Evolutionary conservation across 2,113 vertebrate genomes (phyloP).

Genomic region (Sylvia atricapilla): DNA sequence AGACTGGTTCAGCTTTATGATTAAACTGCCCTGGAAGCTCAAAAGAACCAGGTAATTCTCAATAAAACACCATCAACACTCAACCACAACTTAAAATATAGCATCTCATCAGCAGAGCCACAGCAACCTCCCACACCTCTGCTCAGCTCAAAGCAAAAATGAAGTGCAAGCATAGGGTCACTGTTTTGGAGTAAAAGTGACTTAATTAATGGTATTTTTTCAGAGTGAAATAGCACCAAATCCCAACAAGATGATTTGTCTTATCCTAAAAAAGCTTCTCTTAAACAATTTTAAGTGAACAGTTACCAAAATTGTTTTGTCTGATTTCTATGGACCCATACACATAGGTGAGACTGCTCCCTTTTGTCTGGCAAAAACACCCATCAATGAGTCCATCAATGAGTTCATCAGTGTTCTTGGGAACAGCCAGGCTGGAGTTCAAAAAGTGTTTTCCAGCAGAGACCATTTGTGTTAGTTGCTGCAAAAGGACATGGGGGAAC

Average conservation of each 20-base stretch:
- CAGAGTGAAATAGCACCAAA: neutral
- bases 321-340: neutral
- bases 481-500: neutral
- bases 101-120: neutral
- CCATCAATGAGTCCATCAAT: neutral
- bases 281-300: neutral
- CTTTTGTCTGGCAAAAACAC: neutral
- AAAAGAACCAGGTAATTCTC: neutral
- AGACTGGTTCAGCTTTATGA: neutral
- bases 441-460: neutral
- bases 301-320: neutral
- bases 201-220: neutral
- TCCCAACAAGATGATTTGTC: neutral
- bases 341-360: neutral
- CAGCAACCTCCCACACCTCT: neutral
- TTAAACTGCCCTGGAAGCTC: neutral
- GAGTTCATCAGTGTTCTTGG: too few species aligned
- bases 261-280: too few species aligned
- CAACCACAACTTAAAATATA: neutral
- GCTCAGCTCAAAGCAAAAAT: neutral
- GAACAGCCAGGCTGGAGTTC: neutral
- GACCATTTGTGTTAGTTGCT: neutral
- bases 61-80: neutral
- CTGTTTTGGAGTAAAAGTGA: neutral
- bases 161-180: neutral